Percentiles rank a stretch among this genome's conserved stretches.
Conservation (phyloP, 2,113 vertebrate species). For the Paracanthobrama guichenoti region DNA sequence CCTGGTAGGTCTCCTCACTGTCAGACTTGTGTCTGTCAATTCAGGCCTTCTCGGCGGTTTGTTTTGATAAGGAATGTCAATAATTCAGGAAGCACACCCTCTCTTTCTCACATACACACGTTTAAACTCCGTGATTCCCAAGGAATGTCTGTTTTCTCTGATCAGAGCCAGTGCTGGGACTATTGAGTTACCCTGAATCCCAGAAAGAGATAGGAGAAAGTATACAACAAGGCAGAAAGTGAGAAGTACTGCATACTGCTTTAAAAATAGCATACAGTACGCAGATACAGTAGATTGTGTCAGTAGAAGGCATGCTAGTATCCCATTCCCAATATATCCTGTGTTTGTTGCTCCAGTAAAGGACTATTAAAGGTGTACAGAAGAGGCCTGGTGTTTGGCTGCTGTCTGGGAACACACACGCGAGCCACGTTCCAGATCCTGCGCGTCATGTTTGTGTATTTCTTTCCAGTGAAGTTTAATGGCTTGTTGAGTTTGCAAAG, state of each 20-base stretch:
- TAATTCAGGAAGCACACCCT: not conserved
- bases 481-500: not conserved
- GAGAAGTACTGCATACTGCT: not conserved
- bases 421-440: not conserved
- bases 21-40: no score
- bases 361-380: not conserved
- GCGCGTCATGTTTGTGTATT: not conserved
- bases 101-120: not conserved
- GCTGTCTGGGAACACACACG: not conserved
- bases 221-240: not conserved
- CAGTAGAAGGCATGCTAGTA: not conserved
- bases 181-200: not conserved
- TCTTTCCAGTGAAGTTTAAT: not conserved
- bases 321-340: not conserved
- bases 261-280: not conserved
- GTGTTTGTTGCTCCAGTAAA: not conserved
- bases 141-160: not conserved
- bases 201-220: not conserved
- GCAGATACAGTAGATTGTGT: not conserved
- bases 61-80: conserved; percentile 2
- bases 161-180: not conserved
- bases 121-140: not conserved
- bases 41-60: not conserved
- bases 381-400: not conserved
- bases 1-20: not conserved